Conservation (phyloP, 2,888 invertebrate genomes). For the Drosophila tanythrix region DNA sequence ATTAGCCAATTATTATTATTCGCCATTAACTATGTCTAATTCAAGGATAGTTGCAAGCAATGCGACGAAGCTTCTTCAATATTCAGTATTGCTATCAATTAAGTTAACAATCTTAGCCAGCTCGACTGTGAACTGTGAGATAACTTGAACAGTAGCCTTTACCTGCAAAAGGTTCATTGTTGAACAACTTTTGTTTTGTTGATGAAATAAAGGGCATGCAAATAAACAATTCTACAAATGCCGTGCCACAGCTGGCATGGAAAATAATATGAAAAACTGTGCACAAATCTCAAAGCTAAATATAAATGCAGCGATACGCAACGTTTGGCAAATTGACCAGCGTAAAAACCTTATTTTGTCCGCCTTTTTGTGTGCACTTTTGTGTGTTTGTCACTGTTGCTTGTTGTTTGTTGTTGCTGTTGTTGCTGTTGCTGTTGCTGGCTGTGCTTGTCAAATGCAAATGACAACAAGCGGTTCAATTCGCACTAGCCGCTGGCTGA, state of each 20-base stretch:
- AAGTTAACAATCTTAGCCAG: not conserved
- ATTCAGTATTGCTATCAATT: not conserved
- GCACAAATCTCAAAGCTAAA: constrained; percentile 39
- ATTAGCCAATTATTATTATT: constrained; percentile 30
- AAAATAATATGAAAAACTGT: constrained; percentile 14
- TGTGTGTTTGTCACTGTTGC: constrained; percentile 19
- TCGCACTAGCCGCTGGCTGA: constrained; percentile 55
- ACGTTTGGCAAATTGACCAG: constrained; percentile 70
- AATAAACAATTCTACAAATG: constrained; percentile 2
- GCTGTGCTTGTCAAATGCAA: constrained; percentile 72
- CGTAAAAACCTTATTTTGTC: constrained; percentile 41
- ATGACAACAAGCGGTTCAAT: constrained; percentile 65
- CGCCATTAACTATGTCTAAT: not conserved
- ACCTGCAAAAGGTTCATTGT: not conserved
- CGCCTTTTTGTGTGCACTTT: constrained; percentile 34
- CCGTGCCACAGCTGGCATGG: not conserved
- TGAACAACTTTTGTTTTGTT: constrained; percentile 1
- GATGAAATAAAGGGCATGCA: not conserved
- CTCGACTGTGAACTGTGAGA: not conserved
- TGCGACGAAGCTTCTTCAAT: not conserved
- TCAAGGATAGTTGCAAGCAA: constrained; percentile 5
- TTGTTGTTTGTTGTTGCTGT: not conserved
- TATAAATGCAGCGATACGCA: constrained; percentile 66
- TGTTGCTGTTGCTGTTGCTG: constrained; percentile 23
- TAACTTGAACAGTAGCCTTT: not conserved